Percentiles rank a stretch among this genome's conserved stretches.
These are phyloP conservation scores for Invenusta paracnida DNA, from an alignment of 2,888 invertebrate species.

Conservation along the genomic window DNA sequence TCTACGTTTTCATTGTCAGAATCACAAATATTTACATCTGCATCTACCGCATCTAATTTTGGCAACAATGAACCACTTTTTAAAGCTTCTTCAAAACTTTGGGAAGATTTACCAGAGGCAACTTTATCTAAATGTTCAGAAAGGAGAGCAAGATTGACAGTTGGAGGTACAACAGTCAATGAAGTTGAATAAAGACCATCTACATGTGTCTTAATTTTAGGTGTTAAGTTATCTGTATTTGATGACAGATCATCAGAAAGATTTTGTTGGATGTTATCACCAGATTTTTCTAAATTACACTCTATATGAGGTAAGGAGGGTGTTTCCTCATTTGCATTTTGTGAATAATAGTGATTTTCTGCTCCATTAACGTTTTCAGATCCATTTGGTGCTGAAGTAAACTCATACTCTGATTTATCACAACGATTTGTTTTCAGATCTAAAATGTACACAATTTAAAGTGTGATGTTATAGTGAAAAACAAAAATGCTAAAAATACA, in stretches of 20 bases:
- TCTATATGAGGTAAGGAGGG: too few relatives aligned
- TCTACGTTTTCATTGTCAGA: not conserved
- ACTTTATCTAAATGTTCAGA: not conserved
- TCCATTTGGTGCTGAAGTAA: too few relatives aligned
- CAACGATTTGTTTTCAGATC: too few relatives aligned
- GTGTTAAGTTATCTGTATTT: not conserved
- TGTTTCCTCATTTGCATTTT: too few relatives aligned
- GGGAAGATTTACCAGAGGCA: not conserved
- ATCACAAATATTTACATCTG: not conserved
- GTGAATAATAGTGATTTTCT: not conserved
- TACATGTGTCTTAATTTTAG: not conserved
- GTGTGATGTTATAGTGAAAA: too few relatives aligned
- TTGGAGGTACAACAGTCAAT: not conserved
- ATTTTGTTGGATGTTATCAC: too few relatives aligned
- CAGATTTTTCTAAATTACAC: too few relatives aligned
- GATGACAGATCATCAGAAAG: not conserved
- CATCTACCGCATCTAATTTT: not conserved
- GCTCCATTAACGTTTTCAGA: not conserved
- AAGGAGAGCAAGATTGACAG: not conserved
- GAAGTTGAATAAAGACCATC: not conserved
- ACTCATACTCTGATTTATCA: too few relatives aligned
- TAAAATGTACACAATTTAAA: too few relatives aligned
- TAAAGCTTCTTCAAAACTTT: not conserved
- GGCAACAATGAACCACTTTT: not conserved
- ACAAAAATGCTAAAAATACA: too few relatives aligned